phyloP scores from a whole-genome alignment of 2,797 vertebrate species.

The Borostomias antarcticus region DNA sequence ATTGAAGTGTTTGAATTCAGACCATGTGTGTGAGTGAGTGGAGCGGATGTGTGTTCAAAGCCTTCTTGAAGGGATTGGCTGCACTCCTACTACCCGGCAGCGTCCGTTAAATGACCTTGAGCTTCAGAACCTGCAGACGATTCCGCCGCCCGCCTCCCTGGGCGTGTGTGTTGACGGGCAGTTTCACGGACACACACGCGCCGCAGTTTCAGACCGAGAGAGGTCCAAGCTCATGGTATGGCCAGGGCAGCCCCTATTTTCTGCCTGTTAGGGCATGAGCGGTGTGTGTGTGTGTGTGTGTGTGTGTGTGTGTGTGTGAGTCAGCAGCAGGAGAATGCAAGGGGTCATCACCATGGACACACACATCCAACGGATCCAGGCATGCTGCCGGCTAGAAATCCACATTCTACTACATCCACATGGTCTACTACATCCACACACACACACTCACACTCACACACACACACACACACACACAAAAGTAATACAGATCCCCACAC shows the following conservation, averaged over 20 bases:
- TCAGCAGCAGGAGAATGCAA: conserved; percentile 53
- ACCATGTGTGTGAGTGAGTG: conserved; percentile 9
- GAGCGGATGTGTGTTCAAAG: not conserved
- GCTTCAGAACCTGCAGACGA: conserved; percentile 27
- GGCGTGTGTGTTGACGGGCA: conserved; percentile 55
- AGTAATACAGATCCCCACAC: not conserved
- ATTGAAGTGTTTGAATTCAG: conserved; percentile 33
- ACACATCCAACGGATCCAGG: conserved; percentile 46
- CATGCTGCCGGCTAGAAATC: not conserved
- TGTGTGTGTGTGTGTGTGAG: conserved; percentile 41
- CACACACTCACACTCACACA: not conserved
- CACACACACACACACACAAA: not conserved
- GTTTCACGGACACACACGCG: conserved; percentile 27
- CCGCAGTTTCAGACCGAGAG: conserved; percentile 38
- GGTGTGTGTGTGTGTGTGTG: conserved; percentile 36
- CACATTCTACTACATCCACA: not conserved
- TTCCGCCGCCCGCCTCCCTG: conserved; percentile 35
- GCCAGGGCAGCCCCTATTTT: conserved; percentile 72
- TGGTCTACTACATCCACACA: not conserved
- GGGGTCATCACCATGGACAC: conserved; percentile 56
- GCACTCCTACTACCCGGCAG: conserved; percentile 50
- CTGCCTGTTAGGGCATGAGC: conserved; percentile 71
- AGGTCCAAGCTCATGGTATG: conserved; percentile 47
- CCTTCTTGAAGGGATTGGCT: conserved; percentile 54
- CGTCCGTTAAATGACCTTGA: conserved; percentile 55